phyloP scores from a whole-genome alignment of 2,888 invertebrate species.

The Ophraella communa region DNA sequence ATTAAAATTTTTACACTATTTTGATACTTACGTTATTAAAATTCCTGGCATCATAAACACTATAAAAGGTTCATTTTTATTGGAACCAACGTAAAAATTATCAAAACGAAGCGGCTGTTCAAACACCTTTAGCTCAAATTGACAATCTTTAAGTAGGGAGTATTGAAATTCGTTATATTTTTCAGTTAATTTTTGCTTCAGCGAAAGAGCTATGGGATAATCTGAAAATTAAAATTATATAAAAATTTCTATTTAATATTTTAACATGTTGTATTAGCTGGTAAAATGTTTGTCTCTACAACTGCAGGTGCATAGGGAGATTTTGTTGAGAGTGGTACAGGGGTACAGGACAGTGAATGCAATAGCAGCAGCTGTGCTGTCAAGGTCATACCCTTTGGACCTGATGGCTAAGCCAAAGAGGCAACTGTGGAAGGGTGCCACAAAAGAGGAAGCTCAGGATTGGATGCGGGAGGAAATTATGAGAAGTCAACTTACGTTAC shows the following conservation, averaged over 20 bases:
- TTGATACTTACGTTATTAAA: slow-evolving; percentile 75
- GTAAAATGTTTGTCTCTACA: too few species aligned
- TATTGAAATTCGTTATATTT: slow-evolving; percentile 68
- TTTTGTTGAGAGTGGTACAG: too few species aligned
- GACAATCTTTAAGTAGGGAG: slow-evolving; percentile 69
- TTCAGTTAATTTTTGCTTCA: slow-evolving; percentile 71
- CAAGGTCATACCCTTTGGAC: too few species aligned
- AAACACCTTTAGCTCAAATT: slow-evolving; percentile 64
- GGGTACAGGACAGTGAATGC: too few species aligned
- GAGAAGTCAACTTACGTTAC: too few species aligned
- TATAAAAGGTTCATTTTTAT: slow-evolving; percentile 70
- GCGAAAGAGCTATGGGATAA: slow-evolving; percentile 20
- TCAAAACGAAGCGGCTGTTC: slow-evolving; percentile 66
- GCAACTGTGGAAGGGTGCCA: too few species aligned
- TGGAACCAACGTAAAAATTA: slow-evolving; percentile 70
- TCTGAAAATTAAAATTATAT: slow-evolving; percentile 4
- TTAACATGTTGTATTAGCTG: background rate
- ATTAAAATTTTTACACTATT: background rate
- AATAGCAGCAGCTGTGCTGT: too few species aligned
- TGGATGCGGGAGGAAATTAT: too few species aligned
- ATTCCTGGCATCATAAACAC: slow-evolving; percentile 86
- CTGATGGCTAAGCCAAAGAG: too few species aligned
- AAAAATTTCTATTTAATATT: background rate
- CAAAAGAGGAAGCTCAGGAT: too few species aligned
- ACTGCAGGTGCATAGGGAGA: too few species aligned